Evolutionary conservation across 1,140 invertebrate species (phyloP).

Genomic region (Agrilus planipennis): DNA sequence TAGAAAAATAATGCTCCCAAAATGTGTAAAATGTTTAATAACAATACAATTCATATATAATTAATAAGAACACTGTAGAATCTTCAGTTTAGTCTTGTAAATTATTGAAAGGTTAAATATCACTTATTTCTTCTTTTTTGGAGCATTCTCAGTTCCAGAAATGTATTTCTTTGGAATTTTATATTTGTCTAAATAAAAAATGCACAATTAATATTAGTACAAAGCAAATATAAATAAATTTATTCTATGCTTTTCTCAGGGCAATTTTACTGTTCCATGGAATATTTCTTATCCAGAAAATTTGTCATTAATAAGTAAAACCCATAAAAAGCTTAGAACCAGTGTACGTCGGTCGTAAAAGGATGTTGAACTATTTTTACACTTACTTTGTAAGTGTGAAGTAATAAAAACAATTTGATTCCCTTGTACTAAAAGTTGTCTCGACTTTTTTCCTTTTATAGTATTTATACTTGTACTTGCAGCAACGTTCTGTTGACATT

Average conservation of each 20-base stretch:
- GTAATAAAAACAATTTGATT: constrained; percentile 75
- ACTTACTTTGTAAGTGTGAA: constrained; percentile 55
- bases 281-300: too few species aligned
- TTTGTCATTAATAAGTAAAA: too few species aligned
- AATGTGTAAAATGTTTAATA: too few species aligned
- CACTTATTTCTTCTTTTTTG: constrained; percentile 52
- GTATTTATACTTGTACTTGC: constrained; percentile 74
- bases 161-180: constrained; percentile 53
- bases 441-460: constrained; percentile 57
- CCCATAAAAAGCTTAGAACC: background rate
- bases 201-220: background rate
- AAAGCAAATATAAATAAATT: too few species aligned
- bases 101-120: too few species aligned
- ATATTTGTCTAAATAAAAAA: constrained; percentile 42
- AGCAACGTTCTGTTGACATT: constrained; percentile 72
- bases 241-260: too few species aligned
- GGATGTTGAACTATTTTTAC: background rate
- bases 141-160: constrained; percentile 50
- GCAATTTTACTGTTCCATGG: too few species aligned
- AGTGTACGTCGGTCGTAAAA: background rate
- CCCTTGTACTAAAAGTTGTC: constrained; percentile 79
- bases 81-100: too few species aligned
- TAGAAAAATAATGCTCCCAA: too few species aligned
- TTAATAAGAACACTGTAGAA: too few species aligned
- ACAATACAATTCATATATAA: too few species aligned